A percentile compares a stretch with the other conserved stretches of the same genome.
These are phyloP conservation scores for Halictus rubicundus DNA, from an alignment of 1,140 invertebrate genomes.

Conservation along the genomic window DNA sequence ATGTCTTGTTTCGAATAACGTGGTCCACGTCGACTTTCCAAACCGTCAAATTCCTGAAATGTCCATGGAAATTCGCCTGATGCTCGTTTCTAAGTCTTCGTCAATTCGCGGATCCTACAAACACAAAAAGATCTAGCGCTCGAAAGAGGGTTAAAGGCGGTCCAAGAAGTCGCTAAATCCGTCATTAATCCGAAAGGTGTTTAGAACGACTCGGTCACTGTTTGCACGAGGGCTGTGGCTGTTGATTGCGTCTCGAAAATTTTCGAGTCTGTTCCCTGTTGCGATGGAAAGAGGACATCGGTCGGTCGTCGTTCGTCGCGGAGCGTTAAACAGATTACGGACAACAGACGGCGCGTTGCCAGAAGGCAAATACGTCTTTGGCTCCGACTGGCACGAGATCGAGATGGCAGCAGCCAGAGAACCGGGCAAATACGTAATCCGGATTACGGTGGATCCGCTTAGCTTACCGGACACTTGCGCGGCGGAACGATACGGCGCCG, in stretches of 20 bases:
- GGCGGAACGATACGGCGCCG: slow-evolving; percentile 72
- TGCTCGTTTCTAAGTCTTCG: no score
- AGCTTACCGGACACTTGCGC: slow-evolving; percentile 78
- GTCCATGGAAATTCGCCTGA: no score
- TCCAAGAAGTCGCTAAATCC: no score
- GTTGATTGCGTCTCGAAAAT: background rate
- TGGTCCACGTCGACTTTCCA: no score
- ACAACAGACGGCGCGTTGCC: slow-evolving; percentile 72
- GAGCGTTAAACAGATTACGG: slow-evolving; percentile 70
- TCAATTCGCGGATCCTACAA: no score
- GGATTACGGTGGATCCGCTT: slow-evolving; percentile 80
- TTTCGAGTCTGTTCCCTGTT: slow-evolving; percentile 24
- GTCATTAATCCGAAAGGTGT: no score
- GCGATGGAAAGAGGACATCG: slow-evolving; percentile 15
- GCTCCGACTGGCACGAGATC: slow-evolving; percentile 69
- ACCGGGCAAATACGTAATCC: slow-evolving; percentile 78
- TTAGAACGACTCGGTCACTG: no score
- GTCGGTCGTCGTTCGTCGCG: slow-evolving; percentile 34
- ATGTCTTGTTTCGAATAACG: no score
- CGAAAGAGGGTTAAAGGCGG: no score
- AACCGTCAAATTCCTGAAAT: no score
- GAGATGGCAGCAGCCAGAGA: slow-evolving; percentile 73
- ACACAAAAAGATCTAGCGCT: no score
- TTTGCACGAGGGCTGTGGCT: background rate
- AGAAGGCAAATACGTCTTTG: slow-evolving; percentile 76